These are phyloP conservation scores for Himalopsyche japonica DNA, from an alignment of 2,888 invertebrate genomes.

Conservation along the genomic window DNA sequence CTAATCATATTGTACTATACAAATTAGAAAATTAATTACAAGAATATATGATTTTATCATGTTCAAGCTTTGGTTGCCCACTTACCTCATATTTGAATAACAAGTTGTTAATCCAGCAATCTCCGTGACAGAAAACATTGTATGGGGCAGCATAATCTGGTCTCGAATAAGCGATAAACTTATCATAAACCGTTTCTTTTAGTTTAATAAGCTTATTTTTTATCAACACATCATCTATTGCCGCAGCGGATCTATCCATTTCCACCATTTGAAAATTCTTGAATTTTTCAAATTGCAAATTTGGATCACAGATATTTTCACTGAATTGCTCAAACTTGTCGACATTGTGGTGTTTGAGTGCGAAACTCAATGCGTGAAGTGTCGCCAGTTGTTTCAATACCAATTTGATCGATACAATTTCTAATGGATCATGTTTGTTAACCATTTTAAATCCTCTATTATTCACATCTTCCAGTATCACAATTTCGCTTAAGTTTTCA, in stretches of 20 bases:
- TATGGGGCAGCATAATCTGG: not conserved
- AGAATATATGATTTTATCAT: not conserved
- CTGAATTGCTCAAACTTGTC: constrained; percentile 45
- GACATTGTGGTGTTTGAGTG: constrained; percentile 45
- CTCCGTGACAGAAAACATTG: constrained; percentile 15
- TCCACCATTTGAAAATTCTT: not conserved
- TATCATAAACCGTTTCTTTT: not conserved
- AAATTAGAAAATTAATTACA: too few relatives aligned
- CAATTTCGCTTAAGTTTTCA: not conserved
- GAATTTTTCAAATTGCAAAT: not conserved
- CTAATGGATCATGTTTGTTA: constrained; percentile 1
- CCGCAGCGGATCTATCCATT: not conserved
- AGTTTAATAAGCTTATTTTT: not conserved
- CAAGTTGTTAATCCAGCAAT: constrained; percentile 15
- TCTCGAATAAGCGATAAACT: not conserved
- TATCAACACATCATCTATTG: not conserved
- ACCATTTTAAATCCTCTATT: constrained; percentile 8
- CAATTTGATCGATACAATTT: not conserved
- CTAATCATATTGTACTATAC: too few relatives aligned
- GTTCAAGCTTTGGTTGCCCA: too few relatives aligned
- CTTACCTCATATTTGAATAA: constrained; percentile 19
- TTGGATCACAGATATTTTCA: not conserved
- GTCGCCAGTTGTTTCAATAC: constrained; percentile 1
- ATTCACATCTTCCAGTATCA: constrained; percentile 25
- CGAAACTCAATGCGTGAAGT: constrained; percentile 42